Conservation (phyloP, 2,113 vertebrate species). For the Leuciscus idus region DNA sequence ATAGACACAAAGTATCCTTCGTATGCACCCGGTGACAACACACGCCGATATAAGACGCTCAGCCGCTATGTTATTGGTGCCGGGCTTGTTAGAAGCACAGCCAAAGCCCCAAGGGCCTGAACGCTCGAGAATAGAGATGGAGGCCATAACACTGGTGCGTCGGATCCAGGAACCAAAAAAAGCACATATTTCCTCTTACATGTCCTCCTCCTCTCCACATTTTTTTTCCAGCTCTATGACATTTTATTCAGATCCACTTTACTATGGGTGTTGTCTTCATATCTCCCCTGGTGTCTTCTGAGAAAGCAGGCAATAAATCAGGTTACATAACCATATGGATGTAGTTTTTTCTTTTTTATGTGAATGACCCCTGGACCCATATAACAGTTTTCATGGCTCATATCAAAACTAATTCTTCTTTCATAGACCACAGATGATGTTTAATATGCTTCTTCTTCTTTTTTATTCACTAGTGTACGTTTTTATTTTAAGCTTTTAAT, state of each 20-base stretch:
- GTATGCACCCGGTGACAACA: conserved; percentile 44
- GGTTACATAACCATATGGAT: background rate
- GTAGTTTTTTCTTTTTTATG: conserved; percentile 24
- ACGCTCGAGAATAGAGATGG: conserved; percentile 26
- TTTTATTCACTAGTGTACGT: conserved; percentile 28
- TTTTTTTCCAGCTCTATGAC: conserved; percentile 14
- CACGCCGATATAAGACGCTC: background rate
- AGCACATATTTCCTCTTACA: conserved; percentile 9
- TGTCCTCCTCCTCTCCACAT: background rate
- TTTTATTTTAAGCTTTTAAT: conserved; percentile 30
- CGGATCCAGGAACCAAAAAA: conserved; percentile 34
- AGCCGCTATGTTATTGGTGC: conserved; percentile 37
- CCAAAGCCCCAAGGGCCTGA: conserved; percentile 46
- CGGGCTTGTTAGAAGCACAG: conserved; percentile 52
- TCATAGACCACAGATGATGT: conserved; percentile 1
- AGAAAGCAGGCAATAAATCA: conserved; percentile 26
- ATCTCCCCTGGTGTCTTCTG: conserved; percentile 19
- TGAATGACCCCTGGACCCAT: conserved; percentile 29
- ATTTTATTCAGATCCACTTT: conserved; percentile 27
- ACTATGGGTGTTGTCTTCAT: conserved; percentile 7
- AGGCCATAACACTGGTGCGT: conserved; percentile 31
- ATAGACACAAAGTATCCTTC: conserved; percentile 39
- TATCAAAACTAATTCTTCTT: conserved; percentile 28
- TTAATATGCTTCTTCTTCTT: conserved; percentile 2
- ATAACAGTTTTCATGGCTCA: conserved; percentile 12